A percentile compares a stretch with the other conserved stretches of the same genome.
These are phyloP conservation scores for Marmota monax DNA, from an alignment of 2,113 vertebrate species.

Conservation along the genomic window DNA sequence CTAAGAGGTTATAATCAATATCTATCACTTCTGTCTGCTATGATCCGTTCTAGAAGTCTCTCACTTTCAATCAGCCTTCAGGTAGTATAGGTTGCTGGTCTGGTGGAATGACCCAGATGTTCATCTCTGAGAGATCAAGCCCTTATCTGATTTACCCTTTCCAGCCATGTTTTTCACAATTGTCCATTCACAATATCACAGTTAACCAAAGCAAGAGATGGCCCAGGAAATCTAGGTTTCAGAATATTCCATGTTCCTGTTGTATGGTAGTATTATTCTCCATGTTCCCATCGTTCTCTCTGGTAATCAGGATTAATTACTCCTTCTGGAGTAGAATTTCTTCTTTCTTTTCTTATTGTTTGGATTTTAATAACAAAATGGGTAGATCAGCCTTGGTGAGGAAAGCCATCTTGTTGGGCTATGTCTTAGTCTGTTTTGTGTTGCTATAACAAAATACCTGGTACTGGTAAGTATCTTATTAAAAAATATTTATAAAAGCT, in stretches of 20 bases:
- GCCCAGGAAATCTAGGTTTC: background rate
- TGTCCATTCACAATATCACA: background rate
- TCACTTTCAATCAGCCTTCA: background rate
- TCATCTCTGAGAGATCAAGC: background rate
- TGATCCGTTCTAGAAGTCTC: background rate
- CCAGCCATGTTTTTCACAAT: background rate
- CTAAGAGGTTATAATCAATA: background rate
- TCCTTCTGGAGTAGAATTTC: background rate
- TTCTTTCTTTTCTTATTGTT: background rate
- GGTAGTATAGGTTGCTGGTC: background rate
- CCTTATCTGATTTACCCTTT: background rate
- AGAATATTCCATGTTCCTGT: background rate
- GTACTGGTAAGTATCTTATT: background rate
- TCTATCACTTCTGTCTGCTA: background rate
- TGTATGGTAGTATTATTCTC: background rate
- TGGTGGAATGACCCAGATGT: background rate
- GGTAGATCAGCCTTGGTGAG: background rate
- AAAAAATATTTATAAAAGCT: background rate
- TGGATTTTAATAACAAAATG: background rate
- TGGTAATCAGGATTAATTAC: background rate
- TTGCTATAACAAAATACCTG: background rate
- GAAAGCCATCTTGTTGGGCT: background rate
- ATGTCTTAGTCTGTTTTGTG: background rate
- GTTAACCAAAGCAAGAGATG: background rate
- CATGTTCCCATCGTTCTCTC: background rate